These are phyloP conservation scores for Cyprinodon variegatus DNA, from an alignment of 2,113 vertebrate species.

Conservation along the genomic window DNA sequence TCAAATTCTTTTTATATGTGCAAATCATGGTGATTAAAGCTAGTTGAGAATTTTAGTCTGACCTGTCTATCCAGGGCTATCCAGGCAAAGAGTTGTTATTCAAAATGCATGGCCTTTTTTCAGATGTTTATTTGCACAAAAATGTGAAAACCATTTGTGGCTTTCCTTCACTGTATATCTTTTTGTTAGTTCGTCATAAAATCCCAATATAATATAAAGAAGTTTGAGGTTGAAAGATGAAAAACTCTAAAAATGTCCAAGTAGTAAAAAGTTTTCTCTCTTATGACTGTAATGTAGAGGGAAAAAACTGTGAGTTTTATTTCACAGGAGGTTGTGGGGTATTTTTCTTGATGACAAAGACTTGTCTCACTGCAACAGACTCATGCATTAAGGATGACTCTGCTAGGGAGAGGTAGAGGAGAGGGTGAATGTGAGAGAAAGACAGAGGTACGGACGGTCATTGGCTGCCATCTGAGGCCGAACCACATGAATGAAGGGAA, in stretches of 20 bases:
- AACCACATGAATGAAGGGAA: conserved; percentile 54
- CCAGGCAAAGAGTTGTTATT: background rate
- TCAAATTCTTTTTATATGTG: too few species aligned
- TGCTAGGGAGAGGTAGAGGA: conserved; percentile 59
- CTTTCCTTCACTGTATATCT: too few species aligned
- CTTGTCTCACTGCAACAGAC: conserved; percentile 76
- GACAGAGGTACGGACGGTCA: conserved; percentile 61
- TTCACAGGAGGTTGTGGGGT: conserved; percentile 59
- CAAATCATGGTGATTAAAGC: too few species aligned
- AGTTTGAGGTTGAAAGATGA: background rate
- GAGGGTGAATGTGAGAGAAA: conserved; percentile 29
- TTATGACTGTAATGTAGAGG: conserved; percentile 15
- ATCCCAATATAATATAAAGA: too few species aligned
- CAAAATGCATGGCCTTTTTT: background rate
- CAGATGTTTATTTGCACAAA: background rate
- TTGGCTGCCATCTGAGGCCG: conserved; percentile 45
- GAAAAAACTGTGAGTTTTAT: conserved; percentile 48
- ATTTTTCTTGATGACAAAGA: conserved; percentile 64
- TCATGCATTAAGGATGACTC: conserved; percentile 75
- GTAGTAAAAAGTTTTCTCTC: background rate
- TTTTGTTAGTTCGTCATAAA: too few species aligned
- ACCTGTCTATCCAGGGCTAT: background rate
- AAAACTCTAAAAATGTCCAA: background rate
- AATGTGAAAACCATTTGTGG: too few species aligned
- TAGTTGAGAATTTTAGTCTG: too few species aligned